phyloP scores from a whole-genome alignment of 2,797 vertebrate species.

The Chelonia mydas region DNA sequence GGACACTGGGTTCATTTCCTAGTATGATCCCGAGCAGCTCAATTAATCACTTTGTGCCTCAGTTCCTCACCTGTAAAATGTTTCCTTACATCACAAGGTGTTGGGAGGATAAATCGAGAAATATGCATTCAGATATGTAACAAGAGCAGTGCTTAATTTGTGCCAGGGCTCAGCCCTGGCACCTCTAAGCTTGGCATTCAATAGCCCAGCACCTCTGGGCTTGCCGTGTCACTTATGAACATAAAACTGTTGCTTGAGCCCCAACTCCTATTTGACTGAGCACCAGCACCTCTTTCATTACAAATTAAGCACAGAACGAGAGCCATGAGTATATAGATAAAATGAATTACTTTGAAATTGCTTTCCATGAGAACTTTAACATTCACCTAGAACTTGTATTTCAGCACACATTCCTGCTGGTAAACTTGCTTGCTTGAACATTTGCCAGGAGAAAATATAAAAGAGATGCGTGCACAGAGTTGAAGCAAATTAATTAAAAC shows the following conservation, averaged over 20 bases:
- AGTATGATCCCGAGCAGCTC: not conserved
- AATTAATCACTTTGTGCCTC: not conserved
- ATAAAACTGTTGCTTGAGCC: too few species aligned
- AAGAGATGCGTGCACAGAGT: not conserved
- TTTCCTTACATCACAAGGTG: not conserved
- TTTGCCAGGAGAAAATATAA: constrained; percentile 15
- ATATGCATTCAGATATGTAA: not conserved
- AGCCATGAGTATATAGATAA: not conserved
- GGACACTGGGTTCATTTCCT: not conserved
- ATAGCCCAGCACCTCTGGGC: too few species aligned
- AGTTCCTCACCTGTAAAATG: not conserved
- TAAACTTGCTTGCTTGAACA: constrained; percentile 28
- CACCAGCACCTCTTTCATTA: too few species aligned
- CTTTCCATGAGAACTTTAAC: not conserved
- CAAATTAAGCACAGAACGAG: not conserved
- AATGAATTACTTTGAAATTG: not conserved
- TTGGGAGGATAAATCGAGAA: not conserved
- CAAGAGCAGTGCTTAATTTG: not conserved
- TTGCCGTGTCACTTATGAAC: too few species aligned
- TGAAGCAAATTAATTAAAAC: not conserved
- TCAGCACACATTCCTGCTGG: not conserved
- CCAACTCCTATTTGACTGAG: too few species aligned
- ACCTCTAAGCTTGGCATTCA: too few species aligned
- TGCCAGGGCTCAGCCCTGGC: too few species aligned
- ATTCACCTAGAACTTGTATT: not conserved